Evolutionary conservation across 2,113 vertebrate species (phyloP), one percentile per base, ranked within the genome.

Genomic region (Cygnus atratus): DNA sequence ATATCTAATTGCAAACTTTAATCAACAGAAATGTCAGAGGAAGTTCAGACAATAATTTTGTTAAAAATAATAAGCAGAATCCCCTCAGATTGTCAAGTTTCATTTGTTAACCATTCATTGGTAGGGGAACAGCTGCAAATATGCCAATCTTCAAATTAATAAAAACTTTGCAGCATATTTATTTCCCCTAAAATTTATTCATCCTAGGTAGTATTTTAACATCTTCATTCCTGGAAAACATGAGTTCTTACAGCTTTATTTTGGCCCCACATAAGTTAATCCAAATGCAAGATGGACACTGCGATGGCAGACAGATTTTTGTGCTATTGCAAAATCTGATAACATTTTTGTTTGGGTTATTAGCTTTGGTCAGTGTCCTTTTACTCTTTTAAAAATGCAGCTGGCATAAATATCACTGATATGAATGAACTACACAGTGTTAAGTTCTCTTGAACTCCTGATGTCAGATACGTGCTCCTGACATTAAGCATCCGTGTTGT

Each of bases 41-140:
- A 55, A 68, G 90, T 84, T 95, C 88, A 90, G 92, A 10, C 39
- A 57, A 74, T 16, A 43, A 35, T 35, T 84, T 81, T 46, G 46
- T 55, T 61, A 67, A 44, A 72, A 72, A 22, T 72, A 58, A 39
- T 75, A 41, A 26, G 37, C 17, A 12, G 83, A 58, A 78, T 54
- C 29, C 13, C 31, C 35, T 88, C 22, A 2, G 52, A 63, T 88
- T 72, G 77, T 67, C n/a, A 79, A 74, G 58, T 75, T 93, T 88
- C 76, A 80, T 93, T 96, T 90, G 83, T 88, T 88, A 96, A 90
- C 87, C 13, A 0, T 74, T 84, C 43, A 44, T 84, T 67, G 52
- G 77, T 72, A 81, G 86, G n/a, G 44, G 66, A 88, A 55, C 39
- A 1, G 3, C 65, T 93, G 68, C 80, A 90, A 88, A 54, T 43